phyloP scores from a whole-genome alignment of 1,140 invertebrate species.

The Chelonus insularis region DNA sequence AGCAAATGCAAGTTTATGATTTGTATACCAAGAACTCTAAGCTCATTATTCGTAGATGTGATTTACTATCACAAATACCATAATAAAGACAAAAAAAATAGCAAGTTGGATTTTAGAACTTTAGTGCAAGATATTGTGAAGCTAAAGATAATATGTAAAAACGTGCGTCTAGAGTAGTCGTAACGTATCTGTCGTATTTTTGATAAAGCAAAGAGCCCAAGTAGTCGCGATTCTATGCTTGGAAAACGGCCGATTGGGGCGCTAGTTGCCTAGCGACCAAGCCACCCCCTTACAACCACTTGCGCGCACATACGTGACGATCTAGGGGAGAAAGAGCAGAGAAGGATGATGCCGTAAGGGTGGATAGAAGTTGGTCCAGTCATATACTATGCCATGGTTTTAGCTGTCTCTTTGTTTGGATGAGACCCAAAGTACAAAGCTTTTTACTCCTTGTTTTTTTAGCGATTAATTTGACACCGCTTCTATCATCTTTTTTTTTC shows the following conservation, averaged over 20 bases:
- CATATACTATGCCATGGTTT: slow-evolving; percentile 5
- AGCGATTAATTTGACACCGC: slow-evolving; percentile 10
- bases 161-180: background rate
- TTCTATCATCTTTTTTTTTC: background rate
- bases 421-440: slow-evolving; percentile 39
- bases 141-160: background rate
- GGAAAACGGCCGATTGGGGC: slow-evolving; percentile 37
- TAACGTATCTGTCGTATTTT: slow-evolving; percentile 4
- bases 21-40: no score
- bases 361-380: background rate
- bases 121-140: no score
- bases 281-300: slow-evolving; percentile 30
- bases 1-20: no score
- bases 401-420: slow-evolving; percentile 34
- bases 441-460: slow-evolving; percentile 27
- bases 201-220: background rate
- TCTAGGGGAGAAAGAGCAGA: background rate
- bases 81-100: no score
- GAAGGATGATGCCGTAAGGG: background rate
- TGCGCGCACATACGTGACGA: slow-evolving; percentile 30
- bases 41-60: no score
- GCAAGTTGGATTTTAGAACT: no score
- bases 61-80: no score
- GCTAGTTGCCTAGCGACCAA: slow-evolving; percentile 52
- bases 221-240: slow-evolving; percentile 6